Percentiles rank a stretch among this genome's conserved stretches.
These are phyloP conservation scores for Acromyrmex echinatior DNA, from an alignment of 1,140 invertebrate species.

Conservation along the genomic window DNA sequence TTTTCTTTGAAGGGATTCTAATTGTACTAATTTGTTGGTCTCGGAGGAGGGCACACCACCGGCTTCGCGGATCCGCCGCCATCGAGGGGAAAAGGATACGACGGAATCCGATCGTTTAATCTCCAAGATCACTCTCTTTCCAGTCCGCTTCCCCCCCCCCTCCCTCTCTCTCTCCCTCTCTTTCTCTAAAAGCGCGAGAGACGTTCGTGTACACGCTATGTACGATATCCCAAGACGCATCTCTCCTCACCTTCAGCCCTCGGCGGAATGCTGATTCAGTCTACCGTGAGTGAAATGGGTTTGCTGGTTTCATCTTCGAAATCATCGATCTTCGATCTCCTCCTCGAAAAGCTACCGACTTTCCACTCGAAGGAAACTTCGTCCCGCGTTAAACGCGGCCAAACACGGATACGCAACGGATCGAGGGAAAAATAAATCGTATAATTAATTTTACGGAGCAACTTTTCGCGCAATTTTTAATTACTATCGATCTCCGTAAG, in stretches of 20 bases:
- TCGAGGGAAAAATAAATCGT: constrained; percentile 39
- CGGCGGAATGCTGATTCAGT: constrained; percentile 60
- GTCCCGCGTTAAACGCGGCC: constrained; percentile 29
- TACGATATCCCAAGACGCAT: constrained; percentile 41
- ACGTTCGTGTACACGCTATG: constrained; percentile 33
- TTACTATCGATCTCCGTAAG: not conserved
- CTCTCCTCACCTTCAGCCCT: constrained; percentile 53
- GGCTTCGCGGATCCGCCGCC: constrained; percentile 67
- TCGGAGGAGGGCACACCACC: constrained; percentile 68
- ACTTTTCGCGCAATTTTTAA: constrained; percentile 5
- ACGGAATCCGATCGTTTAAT: constrained; percentile 86
- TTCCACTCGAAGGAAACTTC: constrained; percentile 53
- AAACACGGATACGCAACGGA: not conserved
- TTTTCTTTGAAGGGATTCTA: constrained; percentile 87
- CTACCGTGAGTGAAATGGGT: constrained; percentile 62
- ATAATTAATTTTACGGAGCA: constrained; percentile 28
- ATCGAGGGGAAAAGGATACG: constrained; percentile 61
- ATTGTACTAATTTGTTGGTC: constrained; percentile 87
- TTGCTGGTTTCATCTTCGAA: constrained; percentile 43
- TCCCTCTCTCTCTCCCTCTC: not conserved
- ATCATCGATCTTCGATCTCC: constrained; percentile 60
- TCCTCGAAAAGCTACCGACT: constrained; percentile 42
- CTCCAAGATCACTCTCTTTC: constrained; percentile 76
- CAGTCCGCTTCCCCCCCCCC: not conserved
- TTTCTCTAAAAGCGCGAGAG: constrained; percentile 34